phyloP scores from a whole-genome alignment of 2,797 vertebrate genomes.

The Ceyx erithaca region DNA sequence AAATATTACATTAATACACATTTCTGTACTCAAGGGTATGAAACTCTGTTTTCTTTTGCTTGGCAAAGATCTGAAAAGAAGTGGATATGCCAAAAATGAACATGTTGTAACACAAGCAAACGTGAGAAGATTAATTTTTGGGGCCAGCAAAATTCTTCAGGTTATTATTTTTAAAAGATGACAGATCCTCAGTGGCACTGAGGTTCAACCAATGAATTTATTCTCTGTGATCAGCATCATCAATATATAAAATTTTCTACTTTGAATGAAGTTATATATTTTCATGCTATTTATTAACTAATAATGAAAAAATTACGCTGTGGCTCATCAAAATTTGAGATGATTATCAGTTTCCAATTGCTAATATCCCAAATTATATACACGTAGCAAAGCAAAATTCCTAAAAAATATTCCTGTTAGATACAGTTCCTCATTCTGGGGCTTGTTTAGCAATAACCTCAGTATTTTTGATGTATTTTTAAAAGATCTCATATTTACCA shows the following conservation, averaged over 20 bases:
- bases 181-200: neutral
- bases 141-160: neutral
- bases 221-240: neutral
- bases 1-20: slow-evolving; percentile 12
- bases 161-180: neutral
- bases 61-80: neutral
- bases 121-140: neutral
- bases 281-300: neutral
- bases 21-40: neutral
- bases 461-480: neutral
- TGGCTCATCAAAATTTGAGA: neutral
- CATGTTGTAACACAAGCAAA: neutral
- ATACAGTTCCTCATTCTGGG: neutral
- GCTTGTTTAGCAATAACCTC: neutral
- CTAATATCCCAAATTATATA: neutral
- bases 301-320: neutral
- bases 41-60: neutral
- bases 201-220: neutral
- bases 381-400: neutral
- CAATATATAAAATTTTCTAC: neutral
- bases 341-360: neutral
- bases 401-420: neutral
- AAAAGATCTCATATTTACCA: neutral
- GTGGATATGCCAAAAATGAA: neutral
- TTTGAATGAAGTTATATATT: neutral